These are phyloP conservation scores for Epicauta chinensis DNA, from an alignment of 1,140 invertebrate genomes.

Conservation along the genomic window DNA sequence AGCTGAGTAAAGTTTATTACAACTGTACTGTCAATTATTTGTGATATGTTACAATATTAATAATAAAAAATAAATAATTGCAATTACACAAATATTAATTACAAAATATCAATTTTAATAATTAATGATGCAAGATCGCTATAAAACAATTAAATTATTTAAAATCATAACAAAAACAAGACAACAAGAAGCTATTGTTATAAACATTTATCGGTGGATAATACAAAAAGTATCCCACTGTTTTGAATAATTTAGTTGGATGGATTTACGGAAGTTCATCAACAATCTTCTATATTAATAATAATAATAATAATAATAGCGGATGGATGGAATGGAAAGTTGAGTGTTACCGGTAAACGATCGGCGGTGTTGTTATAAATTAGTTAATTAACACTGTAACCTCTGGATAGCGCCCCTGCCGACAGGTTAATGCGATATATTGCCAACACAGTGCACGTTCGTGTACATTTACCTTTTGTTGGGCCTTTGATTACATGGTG, in stretches of 20 bases:
- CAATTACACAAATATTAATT: too few relatives aligned
- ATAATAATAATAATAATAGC: too few relatives aligned
- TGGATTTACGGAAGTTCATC: slow-evolving; percentile 18
- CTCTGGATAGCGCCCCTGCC: slow-evolving; percentile 24
- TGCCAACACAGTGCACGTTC: slow-evolving; percentile 14
- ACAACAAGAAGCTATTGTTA: neutral
- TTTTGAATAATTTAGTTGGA: slow-evolving; percentile 18
- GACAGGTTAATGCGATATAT: slow-evolving; percentile 26
- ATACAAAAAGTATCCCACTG: slow-evolving; percentile 19
- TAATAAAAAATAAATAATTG: too few relatives aligned
- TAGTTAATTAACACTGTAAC: slow-evolving; percentile 29
- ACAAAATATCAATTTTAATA: too few relatives aligned
- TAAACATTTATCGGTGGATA: slow-evolving; percentile 15
- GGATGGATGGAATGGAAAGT: neutral
- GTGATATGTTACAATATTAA: too few relatives aligned
- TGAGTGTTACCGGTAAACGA: slow-evolving; percentile 9
- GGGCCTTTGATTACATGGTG: neutral
- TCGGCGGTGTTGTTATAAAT: slow-evolving; percentile 25
- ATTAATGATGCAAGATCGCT: too few relatives aligned
- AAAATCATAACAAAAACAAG: too few relatives aligned
- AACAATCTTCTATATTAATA: neutral
- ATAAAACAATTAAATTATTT: too few relatives aligned
- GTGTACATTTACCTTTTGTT: neutral
- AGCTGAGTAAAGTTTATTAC: neutral
- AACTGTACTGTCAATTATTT: too few relatives aligned